Evolutionary conservation across 2,888 invertebrate species (phyloP), one percentile per base, ranked within the genome.

Genomic region (Clanis bilineata): DNA sequence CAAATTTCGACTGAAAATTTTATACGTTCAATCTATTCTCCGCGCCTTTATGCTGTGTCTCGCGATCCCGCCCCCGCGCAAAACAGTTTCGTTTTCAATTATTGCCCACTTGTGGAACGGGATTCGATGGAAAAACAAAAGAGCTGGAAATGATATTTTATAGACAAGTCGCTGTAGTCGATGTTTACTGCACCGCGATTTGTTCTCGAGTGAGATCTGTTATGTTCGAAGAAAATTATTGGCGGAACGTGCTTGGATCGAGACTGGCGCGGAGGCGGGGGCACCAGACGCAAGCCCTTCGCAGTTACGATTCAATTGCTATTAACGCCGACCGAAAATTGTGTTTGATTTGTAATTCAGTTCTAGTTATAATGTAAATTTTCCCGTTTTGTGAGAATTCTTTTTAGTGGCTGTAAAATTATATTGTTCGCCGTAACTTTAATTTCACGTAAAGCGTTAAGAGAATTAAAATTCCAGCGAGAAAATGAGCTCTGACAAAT

Each of bases 71-170:
- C 83, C 83, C 39, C 81, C 83, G 85, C 84, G 82, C 86, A 85
- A 86, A 85, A 86, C 87, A 85, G 88, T 91, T 90, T 91, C 90
- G 85, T 90, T 90, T 91, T 91, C 92, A 92, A 92, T 91, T 92
- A 92, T 92, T 90, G 88, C 92, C 92, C 91, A 92, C 92, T 92
- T 92, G 92, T 92, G 86, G 92, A 91, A 90, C 87, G 82, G 78
- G 86, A 85, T 85, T 82, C 86, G 79, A 86, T 80, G 85, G 86
- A 85, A 85, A 89, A 91, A 89, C 88, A 90, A 90, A 89, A 86
- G 83, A 85, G 83, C 85, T 85, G 82, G 80, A 87, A 89, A 90
- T 91, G 84, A 90, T 92, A 92, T 90, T 91, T 90, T 90, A 91
- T 90, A 86, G 89, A 88, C 85, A 85, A 82, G 82, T 82, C 83